These are phyloP conservation scores for Protodeltote pygarga DNA, from an alignment of 2,888 invertebrate species.

Conservation along the genomic window DNA sequence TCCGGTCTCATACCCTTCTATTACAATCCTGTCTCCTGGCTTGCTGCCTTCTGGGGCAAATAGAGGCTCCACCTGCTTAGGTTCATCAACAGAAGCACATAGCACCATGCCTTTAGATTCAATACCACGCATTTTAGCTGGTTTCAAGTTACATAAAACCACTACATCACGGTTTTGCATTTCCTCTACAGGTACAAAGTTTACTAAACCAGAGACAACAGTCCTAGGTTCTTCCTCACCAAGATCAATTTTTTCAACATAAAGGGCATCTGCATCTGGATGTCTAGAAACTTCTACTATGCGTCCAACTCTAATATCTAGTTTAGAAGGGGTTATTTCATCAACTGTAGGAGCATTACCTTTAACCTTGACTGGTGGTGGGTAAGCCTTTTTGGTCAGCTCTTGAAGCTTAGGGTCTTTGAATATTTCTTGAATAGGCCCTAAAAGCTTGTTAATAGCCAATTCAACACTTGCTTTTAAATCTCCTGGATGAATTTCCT, in stretches of 20 bases:
- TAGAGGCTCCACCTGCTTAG: conserved; percentile 94
- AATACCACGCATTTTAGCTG: conserved; percentile 98
- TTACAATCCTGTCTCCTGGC: conserved; percentile 94
- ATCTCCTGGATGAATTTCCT: conserved; percentile 97
- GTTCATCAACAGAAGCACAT: conserved; percentile 94
- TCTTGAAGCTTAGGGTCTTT: conserved; percentile 92
- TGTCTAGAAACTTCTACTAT: conserved; percentile 94
- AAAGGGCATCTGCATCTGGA: conserved; percentile 96
- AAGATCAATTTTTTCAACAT: conserved; percentile 96
- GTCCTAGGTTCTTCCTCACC: conserved; percentile 91
- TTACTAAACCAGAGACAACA: conserved; percentile 96
- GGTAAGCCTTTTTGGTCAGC: conserved; percentile 94
- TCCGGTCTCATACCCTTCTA: conserved; percentile 93
- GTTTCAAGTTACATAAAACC: conserved; percentile 97
- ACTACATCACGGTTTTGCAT: conserved; percentile 96
- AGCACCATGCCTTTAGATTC: conserved; percentile 97
- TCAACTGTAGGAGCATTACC: conserved; percentile 70
- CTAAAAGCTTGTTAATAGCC: conserved; percentile 94
- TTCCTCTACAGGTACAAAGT: conserved; percentile 95
- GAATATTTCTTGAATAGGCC: conserved; percentile 95
- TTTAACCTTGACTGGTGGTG: conserved; percentile 89
- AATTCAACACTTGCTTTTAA: conserved; percentile 94
- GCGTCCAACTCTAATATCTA: conserved; percentile 96
- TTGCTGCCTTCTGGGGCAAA: conserved; percentile 91
- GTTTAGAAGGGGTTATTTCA: conserved; percentile 90